A percentile compares a stretch with the other conserved stretches of the same genome.
Evolutionary conservation across 2,888 invertebrate genomes (phyloP).

Genomic region (Parasteatoda lunata): DNA sequence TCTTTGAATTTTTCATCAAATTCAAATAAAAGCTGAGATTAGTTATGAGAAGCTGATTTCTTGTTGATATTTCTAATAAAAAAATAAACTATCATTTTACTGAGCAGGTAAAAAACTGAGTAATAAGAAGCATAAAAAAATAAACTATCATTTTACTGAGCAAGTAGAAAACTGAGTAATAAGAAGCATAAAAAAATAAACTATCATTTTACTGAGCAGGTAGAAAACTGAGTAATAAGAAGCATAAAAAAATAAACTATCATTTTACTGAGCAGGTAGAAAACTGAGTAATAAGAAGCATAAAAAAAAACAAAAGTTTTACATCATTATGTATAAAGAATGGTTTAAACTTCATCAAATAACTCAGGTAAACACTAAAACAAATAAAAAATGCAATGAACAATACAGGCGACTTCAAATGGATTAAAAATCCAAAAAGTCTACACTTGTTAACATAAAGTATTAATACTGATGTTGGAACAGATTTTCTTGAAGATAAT

Average conservation of each 20-base stretch:
- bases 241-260: conserved; percentile 11
- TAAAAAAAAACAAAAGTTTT: too few species aligned
- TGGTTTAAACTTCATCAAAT: background rate
- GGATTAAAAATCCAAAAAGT: too few species aligned
- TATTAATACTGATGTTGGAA: too few species aligned
- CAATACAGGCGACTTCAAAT: too few species aligned
- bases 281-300: background rate
- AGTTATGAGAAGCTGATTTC: conserved; percentile 86
- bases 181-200: conserved; percentile 5
- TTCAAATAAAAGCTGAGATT: conserved; percentile 81
- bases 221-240: background rate
- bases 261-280: background rate
- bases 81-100: background rate
- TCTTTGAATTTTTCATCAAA: conserved; percentile 89
- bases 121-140: background rate
- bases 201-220: background rate
- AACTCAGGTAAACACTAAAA: too few species aligned
- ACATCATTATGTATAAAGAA: background rate
- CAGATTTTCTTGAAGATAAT: too few species aligned
- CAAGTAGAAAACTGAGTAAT: background rate
- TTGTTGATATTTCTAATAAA: conserved; percentile 79
- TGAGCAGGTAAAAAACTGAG: background rate
- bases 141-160: background rate
- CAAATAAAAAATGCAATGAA: too few species aligned
- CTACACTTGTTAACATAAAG: too few species aligned